Conservation (phyloP, 1,140 invertebrate species). For the Tetramorium parvispinum region DNA sequence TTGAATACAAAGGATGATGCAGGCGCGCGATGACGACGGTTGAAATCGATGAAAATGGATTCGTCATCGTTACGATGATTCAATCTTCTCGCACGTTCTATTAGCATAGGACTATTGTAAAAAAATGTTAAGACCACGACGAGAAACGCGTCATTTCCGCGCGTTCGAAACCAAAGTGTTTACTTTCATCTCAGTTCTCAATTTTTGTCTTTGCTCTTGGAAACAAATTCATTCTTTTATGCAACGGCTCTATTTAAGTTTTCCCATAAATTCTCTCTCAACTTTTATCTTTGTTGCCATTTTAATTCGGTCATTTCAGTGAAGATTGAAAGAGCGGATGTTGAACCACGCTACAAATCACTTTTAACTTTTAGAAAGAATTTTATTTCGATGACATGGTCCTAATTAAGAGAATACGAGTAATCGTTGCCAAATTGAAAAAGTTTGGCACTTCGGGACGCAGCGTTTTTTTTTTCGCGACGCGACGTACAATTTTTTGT, state of each 20-base stretch:
- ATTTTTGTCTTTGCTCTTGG: too few relatives aligned
- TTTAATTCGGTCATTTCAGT: neutral
- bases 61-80: constrained; percentile 7
- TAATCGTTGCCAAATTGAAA: neutral
- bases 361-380: neutral
- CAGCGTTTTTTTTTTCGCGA: neutral
- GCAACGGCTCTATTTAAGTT: too few relatives aligned
- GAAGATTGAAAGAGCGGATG: neutral
- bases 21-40: neutral
- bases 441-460: neutral
- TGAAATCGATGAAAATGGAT: neutral
- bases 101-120: neutral
- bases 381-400: neutral
- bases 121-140: neutral
- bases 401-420: neutral
- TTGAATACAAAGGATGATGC: neutral
- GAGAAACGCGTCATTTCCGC: neutral
- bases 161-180: too few relatives aligned
- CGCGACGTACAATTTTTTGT: neutral
- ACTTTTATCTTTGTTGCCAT: neutral
- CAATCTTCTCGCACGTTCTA: neutral
- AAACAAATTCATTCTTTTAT: too few relatives aligned
- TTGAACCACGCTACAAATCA: neutral
- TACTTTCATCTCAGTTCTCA: too few relatives aligned
- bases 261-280: neutral